These are phyloP conservation scores for Lontra canadensis DNA, from an alignment of 2,113 vertebrate species.

Conservation along the genomic window DNA sequence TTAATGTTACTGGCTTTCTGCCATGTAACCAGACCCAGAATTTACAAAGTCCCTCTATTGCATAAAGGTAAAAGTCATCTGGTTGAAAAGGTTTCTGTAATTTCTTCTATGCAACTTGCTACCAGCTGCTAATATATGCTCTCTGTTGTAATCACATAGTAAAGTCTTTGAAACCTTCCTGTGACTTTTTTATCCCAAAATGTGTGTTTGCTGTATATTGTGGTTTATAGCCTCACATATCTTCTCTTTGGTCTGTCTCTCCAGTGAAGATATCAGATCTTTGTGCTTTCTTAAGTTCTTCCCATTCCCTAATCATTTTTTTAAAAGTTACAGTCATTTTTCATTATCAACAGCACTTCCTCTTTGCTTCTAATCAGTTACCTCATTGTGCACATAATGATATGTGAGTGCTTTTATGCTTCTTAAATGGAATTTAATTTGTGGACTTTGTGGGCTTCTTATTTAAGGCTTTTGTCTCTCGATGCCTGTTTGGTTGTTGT, in stretches of 20 bases:
- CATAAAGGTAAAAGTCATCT: background rate
- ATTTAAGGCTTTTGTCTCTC: background rate
- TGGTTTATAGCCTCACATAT: background rate
- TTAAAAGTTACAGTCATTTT: background rate
- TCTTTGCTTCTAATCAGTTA: background rate
- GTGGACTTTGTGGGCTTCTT: background rate
- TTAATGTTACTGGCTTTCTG: background rate
- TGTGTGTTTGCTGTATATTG: background rate
- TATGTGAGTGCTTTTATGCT: background rate
- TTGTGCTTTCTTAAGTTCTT: background rate
- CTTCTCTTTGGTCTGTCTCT: background rate
- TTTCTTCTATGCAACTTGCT: background rate
- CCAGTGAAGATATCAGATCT: background rate
- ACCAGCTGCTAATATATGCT: background rate
- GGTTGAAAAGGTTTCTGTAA: background rate
- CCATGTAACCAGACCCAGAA: background rate
- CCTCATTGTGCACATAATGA: background rate
- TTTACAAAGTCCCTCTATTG: background rate
- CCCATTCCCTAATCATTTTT: background rate
- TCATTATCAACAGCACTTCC: background rate
- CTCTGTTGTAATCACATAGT: background rate
- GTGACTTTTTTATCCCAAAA: background rate
- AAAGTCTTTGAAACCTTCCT: background rate
- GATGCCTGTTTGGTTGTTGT: background rate
- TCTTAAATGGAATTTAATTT: background rate